Evolutionary conservation across 1,140 invertebrate species (phyloP).

Genomic region (Camponotus vicinus): DNA sequence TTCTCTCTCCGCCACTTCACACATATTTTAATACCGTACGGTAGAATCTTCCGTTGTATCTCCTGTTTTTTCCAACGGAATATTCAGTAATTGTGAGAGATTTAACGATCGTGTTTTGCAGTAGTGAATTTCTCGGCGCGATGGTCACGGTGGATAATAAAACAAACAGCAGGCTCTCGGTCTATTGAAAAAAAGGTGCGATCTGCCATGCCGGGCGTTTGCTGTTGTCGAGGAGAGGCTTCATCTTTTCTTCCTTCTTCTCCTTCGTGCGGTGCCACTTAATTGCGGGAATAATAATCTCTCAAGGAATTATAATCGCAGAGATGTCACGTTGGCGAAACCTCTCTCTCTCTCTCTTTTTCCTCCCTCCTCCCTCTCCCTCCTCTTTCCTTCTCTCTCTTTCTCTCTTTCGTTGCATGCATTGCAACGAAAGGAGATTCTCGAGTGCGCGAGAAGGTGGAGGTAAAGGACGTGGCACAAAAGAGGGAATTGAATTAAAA

Average conservation of each 20-base stretch:
- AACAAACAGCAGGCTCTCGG: slow-evolving; percentile 67
- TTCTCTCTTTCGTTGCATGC: slow-evolving; percentile 24
- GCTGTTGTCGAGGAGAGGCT: slow-evolving; percentile 29
- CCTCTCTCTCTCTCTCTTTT: slow-evolving; percentile 19
- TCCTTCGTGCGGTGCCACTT: slow-evolving; percentile 53
- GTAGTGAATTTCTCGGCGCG: slow-evolving; percentile 60
- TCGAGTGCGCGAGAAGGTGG: slow-evolving; percentile 64
- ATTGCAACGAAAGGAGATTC: slow-evolving; percentile 40
- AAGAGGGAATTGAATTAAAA: slow-evolving; percentile 84
- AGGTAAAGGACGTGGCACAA: slow-evolving; percentile 73
- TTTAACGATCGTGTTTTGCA: slow-evolving; percentile 55
- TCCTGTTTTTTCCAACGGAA: slow-evolving; percentile 60
- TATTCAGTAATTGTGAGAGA: slow-evolving; percentile 75
- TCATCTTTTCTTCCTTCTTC: slow-evolving; percentile 41
- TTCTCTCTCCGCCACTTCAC: slow-evolving; percentile 58
- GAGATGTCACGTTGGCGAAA: slow-evolving; percentile 66
- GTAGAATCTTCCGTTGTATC: slow-evolving; percentile 64
- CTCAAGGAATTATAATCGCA: slow-evolving; percentile 63
- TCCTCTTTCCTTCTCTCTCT: slow-evolving; percentile 1
- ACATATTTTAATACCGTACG: slow-evolving; percentile 56
- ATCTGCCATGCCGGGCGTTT: slow-evolving; percentile 47
- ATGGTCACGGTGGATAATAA: slow-evolving; percentile 73
- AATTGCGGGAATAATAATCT: slow-evolving; percentile 76
- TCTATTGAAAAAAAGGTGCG: slow-evolving; percentile 37
- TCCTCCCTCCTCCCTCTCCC: slow-evolving; percentile 11